These are phyloP conservation scores for Mesorhabditis sp. DNA, from an alignment of 2,888 invertebrate genomes.

Conservation along the genomic window DNA sequence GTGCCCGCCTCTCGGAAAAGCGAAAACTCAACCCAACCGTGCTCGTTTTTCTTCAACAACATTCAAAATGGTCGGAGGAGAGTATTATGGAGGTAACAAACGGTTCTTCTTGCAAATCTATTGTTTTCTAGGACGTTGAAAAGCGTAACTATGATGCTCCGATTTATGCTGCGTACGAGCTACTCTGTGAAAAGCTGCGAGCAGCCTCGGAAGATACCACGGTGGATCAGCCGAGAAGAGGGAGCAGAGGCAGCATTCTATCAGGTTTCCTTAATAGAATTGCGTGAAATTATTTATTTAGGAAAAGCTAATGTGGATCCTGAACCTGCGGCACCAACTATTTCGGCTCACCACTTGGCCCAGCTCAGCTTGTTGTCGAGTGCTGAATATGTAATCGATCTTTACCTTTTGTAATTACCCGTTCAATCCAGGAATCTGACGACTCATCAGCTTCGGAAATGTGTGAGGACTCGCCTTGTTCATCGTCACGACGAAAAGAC, in stretches of 20 bases:
- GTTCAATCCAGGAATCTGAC: slow-evolving; percentile 45
- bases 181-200: slow-evolving; percentile 44
- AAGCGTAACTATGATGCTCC: slow-evolving; percentile 46
- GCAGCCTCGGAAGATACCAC: slow-evolving; percentile 7
- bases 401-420: not conserved
- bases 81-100: slow-evolving; percentile 45
- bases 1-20: not conserved
- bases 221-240: slow-evolving; percentile 17
- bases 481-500: slow-evolving; percentile 18
- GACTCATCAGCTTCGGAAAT: slow-evolving; percentile 48
- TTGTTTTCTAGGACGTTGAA: slow-evolving; percentile 39
- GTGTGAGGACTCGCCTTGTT: slow-evolving; percentile 28
- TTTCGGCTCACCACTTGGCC: slow-evolving; percentile 51
- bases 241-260: slow-evolving; percentile 8
- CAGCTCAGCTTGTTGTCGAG: slow-evolving; percentile 46
- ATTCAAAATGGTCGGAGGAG: slow-evolving; percentile 51
- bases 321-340: slow-evolving; percentile 36
- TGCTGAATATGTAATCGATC: slow-evolving; percentile 41
- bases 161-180: slow-evolving; percentile 48
- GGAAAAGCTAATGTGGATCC: slow-evolving; percentile 33
- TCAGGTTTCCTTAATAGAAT: slow-evolving; percentile 10
- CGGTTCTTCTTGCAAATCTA: slow-evolving; percentile 10
- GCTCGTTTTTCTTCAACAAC: slow-evolving; percentile 52
- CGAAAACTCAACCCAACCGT: slow-evolving; percentile 42
- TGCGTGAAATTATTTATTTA: slow-evolving; percentile 33